Conservation (phyloP, 2,888 invertebrate genomes). For the Ptilodon capucinus region DNA sequence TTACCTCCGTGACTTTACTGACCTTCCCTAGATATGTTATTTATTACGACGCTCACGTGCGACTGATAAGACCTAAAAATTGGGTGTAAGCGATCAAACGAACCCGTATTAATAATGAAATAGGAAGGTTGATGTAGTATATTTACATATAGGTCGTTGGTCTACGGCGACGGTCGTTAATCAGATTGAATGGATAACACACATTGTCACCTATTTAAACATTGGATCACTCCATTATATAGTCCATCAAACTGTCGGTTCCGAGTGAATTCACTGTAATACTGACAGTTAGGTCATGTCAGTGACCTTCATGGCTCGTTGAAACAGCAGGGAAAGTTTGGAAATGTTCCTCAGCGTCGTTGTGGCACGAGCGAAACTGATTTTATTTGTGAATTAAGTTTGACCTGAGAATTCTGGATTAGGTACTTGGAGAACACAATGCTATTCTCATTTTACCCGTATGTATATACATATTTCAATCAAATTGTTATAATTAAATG, state of each 20-base stretch:
- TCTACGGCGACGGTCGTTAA: not conserved
- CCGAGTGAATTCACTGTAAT: not conserved
- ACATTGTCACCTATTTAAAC: not conserved
- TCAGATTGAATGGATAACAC: not conserved
- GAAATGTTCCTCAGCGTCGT: not conserved
- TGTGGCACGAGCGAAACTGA: not conserved
- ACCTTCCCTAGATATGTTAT: not conserved
- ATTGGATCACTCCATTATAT: not conserved
- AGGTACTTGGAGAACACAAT: too few relatives aligned
- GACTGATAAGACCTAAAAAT: not conserved
- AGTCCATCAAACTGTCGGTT: not conserved
- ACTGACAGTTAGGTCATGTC: not conserved
- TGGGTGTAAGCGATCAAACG: not conserved
- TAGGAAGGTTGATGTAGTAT: not conserved
- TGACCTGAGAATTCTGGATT: too few relatives aligned
- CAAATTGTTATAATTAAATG: too few relatives aligned
- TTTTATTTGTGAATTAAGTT: too few relatives aligned
- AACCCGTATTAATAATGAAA: not conserved
- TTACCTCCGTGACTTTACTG: slow-evolving; percentile 1
- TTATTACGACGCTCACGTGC: not conserved
- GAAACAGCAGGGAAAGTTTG: not conserved
- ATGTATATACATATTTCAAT: too few relatives aligned
- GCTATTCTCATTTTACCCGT: too few relatives aligned
- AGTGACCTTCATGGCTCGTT: not conserved
- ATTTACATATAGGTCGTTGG: not conserved